Percentiles rank a stretch among this genome's conserved stretches.
Evolutionary conservation across 2,113 vertebrate genomes (phyloP).

Genomic region (Meleagris gallopavo): DNA sequence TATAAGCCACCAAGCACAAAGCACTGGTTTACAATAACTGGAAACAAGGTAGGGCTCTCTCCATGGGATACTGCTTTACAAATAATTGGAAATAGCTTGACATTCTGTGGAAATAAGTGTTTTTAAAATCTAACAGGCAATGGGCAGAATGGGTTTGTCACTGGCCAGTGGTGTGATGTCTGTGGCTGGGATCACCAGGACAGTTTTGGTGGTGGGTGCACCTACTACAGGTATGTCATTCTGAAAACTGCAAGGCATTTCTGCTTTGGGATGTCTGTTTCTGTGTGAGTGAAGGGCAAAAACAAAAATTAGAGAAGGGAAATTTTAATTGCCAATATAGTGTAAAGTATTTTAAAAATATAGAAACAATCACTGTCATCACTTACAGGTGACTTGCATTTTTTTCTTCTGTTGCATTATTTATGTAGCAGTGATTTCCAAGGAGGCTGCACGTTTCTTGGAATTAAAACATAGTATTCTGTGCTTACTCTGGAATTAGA

Average conservation of each 20-base stretch:
- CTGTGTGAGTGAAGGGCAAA: neutral
- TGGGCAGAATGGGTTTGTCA: slow-evolving; percentile 78
- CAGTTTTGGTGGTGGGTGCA: slow-evolving; percentile 75
- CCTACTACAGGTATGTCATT: slow-evolving; percentile 76
- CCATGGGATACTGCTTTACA: neutral
- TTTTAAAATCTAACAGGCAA: slow-evolving; percentile 60
- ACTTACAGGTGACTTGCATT: neutral
- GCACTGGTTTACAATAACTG: slow-evolving; percentile 61
- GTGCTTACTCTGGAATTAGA: neutral
- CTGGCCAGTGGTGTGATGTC: slow-evolving; percentile 78
- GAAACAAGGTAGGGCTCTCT: slow-evolving; percentile 70
- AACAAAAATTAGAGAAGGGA: neutral
- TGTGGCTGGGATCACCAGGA: slow-evolving; percentile 60
- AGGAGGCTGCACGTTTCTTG: neutral
- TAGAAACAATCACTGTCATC: neutral
- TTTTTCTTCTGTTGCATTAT: neutral
- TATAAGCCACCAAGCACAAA: slow-evolving; percentile 64
- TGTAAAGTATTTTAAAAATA: neutral
- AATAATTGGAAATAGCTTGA: neutral
- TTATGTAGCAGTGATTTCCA: neutral
- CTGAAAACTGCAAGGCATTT: neutral
- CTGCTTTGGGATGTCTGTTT: neutral
- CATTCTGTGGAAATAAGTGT: neutral
- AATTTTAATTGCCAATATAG: neutral
- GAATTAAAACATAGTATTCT: neutral